phyloP scores from a whole-genome alignment of 2,888 invertebrate species.

The Allygus modestus region DNA sequence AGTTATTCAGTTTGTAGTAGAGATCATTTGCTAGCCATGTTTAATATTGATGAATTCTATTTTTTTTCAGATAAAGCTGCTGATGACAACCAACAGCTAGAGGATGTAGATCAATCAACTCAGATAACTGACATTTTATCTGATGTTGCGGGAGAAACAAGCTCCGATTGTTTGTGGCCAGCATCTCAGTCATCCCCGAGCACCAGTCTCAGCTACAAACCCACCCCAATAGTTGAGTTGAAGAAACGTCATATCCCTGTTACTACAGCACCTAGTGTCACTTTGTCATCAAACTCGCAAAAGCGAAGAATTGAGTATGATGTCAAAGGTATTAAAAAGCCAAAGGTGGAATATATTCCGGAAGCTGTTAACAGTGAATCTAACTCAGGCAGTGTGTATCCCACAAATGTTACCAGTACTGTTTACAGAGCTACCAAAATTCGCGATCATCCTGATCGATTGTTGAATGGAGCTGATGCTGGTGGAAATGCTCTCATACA shows the following conservation, averaged over 20 bases:
- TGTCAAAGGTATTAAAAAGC: conserved; percentile 39
- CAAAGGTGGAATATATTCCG: conserved; percentile 51
- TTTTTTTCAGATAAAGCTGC: not conserved
- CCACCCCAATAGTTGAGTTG: conserved; percentile 82
- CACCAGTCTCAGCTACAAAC: conserved; percentile 76
- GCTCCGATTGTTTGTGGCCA: not conserved
- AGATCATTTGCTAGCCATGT: too few relatives aligned
- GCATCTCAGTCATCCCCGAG: not conserved
- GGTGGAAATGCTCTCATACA: not conserved
- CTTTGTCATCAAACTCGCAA: conserved; percentile 6
- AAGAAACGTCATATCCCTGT: conserved; percentile 72
- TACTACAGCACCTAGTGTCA: conserved; percentile 63
- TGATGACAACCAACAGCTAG: conserved; percentile 8
- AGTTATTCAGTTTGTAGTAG: too few relatives aligned
- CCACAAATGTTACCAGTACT: conserved; percentile 5
- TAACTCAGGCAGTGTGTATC: conserved; percentile 6
- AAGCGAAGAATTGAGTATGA: conserved; percentile 44
- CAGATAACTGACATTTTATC: not conserved
- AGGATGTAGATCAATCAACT: conserved; percentile 13
- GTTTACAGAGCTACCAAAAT: conserved; percentile 31
- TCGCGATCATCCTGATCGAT: not conserved
- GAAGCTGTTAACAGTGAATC: conserved; percentile 22
- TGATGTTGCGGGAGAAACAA: not conserved
- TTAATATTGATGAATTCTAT: not conserved
- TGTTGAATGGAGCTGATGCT: not conserved